phyloP scores from a whole-genome alignment of 2,797 vertebrate genomes.

The Gymnoscopelus braueri region DNA sequence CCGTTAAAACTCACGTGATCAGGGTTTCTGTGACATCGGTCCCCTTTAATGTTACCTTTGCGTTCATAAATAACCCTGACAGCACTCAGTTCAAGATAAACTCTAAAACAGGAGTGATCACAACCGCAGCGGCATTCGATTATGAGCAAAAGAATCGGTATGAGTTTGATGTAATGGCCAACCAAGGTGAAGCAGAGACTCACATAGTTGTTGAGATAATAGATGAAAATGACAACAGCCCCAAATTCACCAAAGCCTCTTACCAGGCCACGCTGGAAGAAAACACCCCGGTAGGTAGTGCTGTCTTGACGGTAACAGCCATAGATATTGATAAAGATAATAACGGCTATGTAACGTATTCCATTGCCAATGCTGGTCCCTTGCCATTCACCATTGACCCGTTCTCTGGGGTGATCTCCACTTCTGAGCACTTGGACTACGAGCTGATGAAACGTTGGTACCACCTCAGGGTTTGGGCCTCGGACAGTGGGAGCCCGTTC shows the following conservation, averaged over 20 bases:
- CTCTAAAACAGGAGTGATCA: constrained; percentile 87
- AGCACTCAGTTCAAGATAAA: constrained; percentile 87
- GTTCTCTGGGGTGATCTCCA: constrained; percentile 89
- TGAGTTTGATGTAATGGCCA: constrained; percentile 86
- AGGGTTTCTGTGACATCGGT: constrained; percentile 79
- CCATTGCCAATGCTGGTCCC: constrained; percentile 81
- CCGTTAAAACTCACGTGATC: constrained; percentile 86
- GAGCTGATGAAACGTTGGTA: constrained; percentile 94
- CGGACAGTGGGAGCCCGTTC: constrained; percentile 93
- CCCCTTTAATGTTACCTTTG: constrained; percentile 83
- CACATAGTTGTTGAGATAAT: constrained; percentile 83
- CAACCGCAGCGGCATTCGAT: constrained; percentile 84
- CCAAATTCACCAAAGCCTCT: constrained; percentile 83
- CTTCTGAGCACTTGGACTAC: constrained; percentile 90
- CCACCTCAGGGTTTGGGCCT: constrained; percentile 90
- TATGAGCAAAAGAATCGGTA: constrained; percentile 84
- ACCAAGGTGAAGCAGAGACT: constrained; percentile 78
- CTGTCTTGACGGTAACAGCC: constrained; percentile 86
- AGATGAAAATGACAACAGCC: constrained; percentile 93
- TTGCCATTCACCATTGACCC: constrained; percentile 91
- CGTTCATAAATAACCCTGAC: constrained; percentile 82
- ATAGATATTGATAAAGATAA: constrained; percentile 86
- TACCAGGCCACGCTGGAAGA: constrained; percentile 88
- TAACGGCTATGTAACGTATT: constrained; percentile 89
- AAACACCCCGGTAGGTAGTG: constrained; percentile 89